Evolutionary conservation across 2,797 vertebrate species (phyloP).

Genomic region (Miichthys miiuy): DNA sequence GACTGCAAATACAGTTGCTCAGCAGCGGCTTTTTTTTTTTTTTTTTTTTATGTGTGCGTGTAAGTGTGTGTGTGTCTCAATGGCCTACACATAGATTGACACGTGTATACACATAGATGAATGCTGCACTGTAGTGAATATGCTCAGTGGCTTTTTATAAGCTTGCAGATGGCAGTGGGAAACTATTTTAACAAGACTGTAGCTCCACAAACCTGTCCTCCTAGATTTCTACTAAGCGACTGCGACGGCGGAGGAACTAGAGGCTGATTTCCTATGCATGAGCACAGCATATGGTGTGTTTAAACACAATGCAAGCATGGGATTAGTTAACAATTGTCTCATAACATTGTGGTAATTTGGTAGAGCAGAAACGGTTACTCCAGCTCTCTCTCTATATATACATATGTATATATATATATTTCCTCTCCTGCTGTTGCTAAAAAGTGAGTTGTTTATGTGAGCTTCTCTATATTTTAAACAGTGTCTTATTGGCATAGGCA

Average conservation of each 20-base stretch:
- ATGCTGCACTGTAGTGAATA: constrained; percentile 80
- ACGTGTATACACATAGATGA: constrained; percentile 77
- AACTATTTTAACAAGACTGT: constrained; percentile 83
- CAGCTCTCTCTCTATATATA: background rate
- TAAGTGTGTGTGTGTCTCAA: constrained; percentile 62
- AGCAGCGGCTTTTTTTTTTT: constrained; percentile 48
- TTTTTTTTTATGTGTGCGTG: constrained; percentile 46
- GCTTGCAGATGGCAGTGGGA: constrained; percentile 75
- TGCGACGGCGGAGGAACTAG: constrained; percentile 38
- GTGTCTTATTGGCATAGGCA: constrained; percentile 27
- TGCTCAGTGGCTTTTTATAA: constrained; percentile 79
- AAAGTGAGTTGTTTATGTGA: constrained; percentile 1
- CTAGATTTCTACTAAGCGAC: constrained; percentile 56
- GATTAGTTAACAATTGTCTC: constrained; percentile 66
- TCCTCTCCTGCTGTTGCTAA: background rate
- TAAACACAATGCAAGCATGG: constrained; percentile 58
- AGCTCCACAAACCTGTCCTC: constrained; percentile 66
- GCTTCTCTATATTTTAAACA: constrained; percentile 12
- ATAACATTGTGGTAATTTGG: constrained; percentile 48
- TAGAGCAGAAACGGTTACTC: constrained; percentile 27
- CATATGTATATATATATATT: too few species aligned
- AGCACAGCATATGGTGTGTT: constrained; percentile 69
- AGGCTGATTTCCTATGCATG: constrained; percentile 68
- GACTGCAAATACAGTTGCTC: constrained; percentile 79
- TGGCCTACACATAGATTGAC: constrained; percentile 80